phyloP scores from a whole-genome alignment of 1,140 invertebrate species.

The Pemphigus obesinymphae region DNA sequence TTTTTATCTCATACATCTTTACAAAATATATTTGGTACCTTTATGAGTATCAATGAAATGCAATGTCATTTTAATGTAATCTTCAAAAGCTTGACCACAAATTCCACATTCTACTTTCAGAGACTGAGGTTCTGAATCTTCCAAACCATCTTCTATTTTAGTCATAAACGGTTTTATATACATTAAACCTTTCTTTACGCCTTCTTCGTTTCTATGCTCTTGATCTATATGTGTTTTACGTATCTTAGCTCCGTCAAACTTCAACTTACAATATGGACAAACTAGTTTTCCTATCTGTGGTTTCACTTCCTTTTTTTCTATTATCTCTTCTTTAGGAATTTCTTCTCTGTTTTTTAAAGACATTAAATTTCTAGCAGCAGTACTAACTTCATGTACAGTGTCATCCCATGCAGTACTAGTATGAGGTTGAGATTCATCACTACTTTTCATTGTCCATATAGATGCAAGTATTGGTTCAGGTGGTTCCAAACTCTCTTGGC shows the following conservation, averaged over 20 bases:
- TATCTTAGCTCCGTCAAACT: conserved; percentile 52
- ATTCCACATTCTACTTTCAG: conserved; percentile 27
- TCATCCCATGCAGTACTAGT: conserved; percentile 29
- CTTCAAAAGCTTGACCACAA: conserved; percentile 10
- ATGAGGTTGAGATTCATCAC: conserved; percentile 24
- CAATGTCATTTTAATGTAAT: conserved; percentile 23
- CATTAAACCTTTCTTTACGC: conserved; percentile 17
- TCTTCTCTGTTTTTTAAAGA: conserved; percentile 29
- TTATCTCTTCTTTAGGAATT: conserved; percentile 30
- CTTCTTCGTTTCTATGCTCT: conserved; percentile 40
- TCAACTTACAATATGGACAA: conserved; percentile 55
- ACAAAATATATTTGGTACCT: conserved; percentile 1
- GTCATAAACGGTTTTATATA: conserved; percentile 12
- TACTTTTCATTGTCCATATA: conserved; percentile 33
- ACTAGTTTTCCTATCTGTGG: conserved; percentile 29
- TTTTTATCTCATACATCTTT: too few relatives aligned
- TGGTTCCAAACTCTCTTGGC: conserved; percentile 66
- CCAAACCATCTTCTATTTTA: background rate
- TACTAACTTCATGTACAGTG: conserved; percentile 26
- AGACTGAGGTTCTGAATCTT: background rate
- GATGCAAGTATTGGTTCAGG: conserved; percentile 25
- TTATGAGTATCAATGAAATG: conserved; percentile 36
- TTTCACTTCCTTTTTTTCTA: conserved; percentile 35
- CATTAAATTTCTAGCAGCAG: conserved; percentile 21
- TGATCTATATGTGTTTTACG: conserved; percentile 40